phyloP scores from a whole-genome alignment of 2,113 vertebrate species.

The Cromileptes altivelis region DNA sequence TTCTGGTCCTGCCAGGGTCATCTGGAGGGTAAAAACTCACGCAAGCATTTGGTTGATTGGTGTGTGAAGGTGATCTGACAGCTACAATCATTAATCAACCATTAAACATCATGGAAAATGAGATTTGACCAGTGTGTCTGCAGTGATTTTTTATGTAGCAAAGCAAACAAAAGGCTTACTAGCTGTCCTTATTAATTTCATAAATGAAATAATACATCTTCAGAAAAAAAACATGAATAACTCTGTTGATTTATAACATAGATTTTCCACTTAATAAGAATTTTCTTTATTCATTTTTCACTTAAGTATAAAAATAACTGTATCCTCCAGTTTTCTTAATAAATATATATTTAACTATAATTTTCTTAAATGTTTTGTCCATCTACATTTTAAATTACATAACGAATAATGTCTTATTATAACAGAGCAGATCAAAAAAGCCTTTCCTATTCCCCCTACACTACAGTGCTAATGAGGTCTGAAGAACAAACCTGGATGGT shows the following conservation, averaged over 20 bases:
- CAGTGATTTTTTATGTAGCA: neutral
- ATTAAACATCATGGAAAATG: conserved; percentile 15
- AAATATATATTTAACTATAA: neutral
- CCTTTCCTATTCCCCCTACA: neutral
- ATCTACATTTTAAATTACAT: neutral
- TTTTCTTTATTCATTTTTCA: too few relatives aligned
- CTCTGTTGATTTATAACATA: too few relatives aligned
- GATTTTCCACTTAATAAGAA: too few relatives aligned
- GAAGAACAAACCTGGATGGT: conserved; percentile 21
- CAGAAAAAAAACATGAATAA: too few relatives aligned
- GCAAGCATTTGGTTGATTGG: conserved; percentile 20
- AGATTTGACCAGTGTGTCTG: conserved; percentile 5
- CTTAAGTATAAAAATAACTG: too few relatives aligned
- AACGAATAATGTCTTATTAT: neutral
- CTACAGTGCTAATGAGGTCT: conserved; percentile 21
- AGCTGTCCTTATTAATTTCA: too few relatives aligned
- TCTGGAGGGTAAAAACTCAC: conserved; percentile 21
- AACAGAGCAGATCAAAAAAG: conserved; percentile 20
- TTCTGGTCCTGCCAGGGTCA: conserved; percentile 17
- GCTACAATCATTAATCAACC: conserved; percentile 1
- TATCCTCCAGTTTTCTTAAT: neutral
- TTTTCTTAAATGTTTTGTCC: neutral
- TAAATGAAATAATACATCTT: too few relatives aligned
- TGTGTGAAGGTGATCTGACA: conserved; percentile 30
- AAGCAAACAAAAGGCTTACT: too few relatives aligned